These are phyloP conservation scores for Synanthedon formicaeformis DNA, from an alignment of 2,888 invertebrate species.

Conservation along the genomic window DNA sequence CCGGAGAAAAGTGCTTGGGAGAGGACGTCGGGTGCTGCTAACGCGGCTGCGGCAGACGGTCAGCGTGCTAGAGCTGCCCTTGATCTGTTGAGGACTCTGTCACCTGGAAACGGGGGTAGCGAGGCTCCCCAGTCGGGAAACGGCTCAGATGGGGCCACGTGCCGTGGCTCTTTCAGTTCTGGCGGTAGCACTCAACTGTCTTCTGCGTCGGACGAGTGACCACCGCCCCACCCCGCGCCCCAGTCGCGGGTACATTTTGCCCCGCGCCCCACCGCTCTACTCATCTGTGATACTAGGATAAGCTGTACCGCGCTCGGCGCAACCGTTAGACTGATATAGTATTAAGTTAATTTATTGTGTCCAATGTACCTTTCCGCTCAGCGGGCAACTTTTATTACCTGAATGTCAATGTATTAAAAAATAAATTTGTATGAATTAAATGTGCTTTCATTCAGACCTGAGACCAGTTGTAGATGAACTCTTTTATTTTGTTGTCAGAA, in stretches of 20 bases:
- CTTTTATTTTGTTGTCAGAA: no score
- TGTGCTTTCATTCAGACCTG: constrained; percentile 32
- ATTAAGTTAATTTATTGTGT: constrained; percentile 66
- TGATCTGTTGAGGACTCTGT: constrained; percentile 51
- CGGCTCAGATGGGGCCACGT: constrained; percentile 65
- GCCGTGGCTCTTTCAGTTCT: constrained; percentile 74
- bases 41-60: constrained; percentile 68
- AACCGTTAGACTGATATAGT: constrained; percentile 68
- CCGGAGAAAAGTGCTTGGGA: constrained; percentile 65
- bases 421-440: constrained; percentile 53
- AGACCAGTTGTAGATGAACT: constrained; percentile 6
- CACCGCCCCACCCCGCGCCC: constrained; percentile 27
- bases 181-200: constrained; percentile 74
- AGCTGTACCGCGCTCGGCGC: constrained; percentile 62
- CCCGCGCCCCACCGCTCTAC: constrained; percentile 67
- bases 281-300: constrained; percentile 69
- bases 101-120: constrained; percentile 54
- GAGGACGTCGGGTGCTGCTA: constrained; percentile 63
- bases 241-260: constrained; percentile 44
- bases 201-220: constrained; percentile 72
- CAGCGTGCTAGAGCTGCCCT: constrained; percentile 57
- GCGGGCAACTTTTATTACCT: constrained; percentile 63
- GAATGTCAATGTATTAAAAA: constrained; percentile 44
- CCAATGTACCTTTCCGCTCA: constrained; percentile 67
- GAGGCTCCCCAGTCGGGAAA: constrained; percentile 33